Evolutionary conservation across 1,140 invertebrate species (phyloP), one percentile per base, ranked within the genome.

Genomic region (Caenorhabditis briggsae): DNA sequence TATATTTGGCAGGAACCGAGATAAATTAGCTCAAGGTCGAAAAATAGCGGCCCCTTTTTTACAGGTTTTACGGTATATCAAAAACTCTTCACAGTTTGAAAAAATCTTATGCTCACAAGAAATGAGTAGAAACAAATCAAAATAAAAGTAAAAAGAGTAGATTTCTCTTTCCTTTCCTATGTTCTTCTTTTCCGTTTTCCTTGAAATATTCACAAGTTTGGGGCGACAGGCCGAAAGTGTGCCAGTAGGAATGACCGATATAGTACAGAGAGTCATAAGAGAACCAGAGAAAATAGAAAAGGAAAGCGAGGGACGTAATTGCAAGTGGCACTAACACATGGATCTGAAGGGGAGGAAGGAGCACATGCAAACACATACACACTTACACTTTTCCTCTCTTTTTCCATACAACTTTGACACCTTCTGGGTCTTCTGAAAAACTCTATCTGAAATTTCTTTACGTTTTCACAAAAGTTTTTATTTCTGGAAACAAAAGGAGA

Each of bases 161-260:
- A 7, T n/a, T 14, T 70, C 14, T 70, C 41, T 70, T 46, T 50
- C 9, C 20, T 53, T 23, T 46, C 50, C 33, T 18, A 16, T 18
- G 5, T n/a, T 25, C 46, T 41, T 78, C 18, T 50, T 53, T 46
- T 78, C 18, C 18, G 46, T 78, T 46, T 50, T 48, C 46, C 70
- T 78, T 78, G 70, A 78, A 78, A 78, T 78, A 78, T 78, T 78
- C 70, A 78, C 70, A 78, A 78, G 70, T 78, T 78, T 78, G 70
- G 70, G 33, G 3, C 33, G 33, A 33, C 33, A 33, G 33, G 33
- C 33, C 33, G 33, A 33, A 33, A 33, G 33, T 33, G 33, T 23
- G 43, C 33, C 70, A 50, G 46, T 53, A 78, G 70, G n/a, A 78
- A 78, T 20, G 41, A 78, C 18, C 7, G 41, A 25, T 18, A 14